Conservation (phyloP, 2,113 vertebrate genomes). For the Saimiri boliviensis region DNA sequence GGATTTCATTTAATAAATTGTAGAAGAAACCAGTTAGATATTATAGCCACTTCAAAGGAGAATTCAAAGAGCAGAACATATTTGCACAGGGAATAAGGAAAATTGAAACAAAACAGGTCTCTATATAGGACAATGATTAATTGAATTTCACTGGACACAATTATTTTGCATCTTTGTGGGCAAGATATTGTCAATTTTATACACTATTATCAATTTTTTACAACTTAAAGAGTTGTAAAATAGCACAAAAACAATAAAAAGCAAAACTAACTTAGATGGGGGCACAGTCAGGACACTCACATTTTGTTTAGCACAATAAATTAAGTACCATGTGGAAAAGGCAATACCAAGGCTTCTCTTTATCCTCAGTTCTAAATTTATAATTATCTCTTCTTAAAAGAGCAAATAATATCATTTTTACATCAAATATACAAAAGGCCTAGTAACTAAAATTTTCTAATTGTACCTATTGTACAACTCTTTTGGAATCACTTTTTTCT, state of each 20-base stretch:
- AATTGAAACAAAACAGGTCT: background rate
- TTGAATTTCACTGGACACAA: background rate
- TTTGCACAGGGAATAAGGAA: background rate
- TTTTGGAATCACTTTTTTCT: background rate
- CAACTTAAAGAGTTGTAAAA: background rate
- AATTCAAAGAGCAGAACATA: slow-evolving; percentile 10
- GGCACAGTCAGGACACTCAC: background rate
- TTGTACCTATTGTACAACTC: background rate
- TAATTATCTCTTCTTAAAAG: background rate
- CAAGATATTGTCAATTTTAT: background rate
- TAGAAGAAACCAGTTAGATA: background rate
- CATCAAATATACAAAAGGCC: background rate
- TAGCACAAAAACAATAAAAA: background rate
- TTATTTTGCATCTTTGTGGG: slow-evolving; percentile 5
- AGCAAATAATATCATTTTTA: background rate
- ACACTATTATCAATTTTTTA: background rate
- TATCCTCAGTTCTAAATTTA: background rate
- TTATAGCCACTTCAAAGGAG: background rate
- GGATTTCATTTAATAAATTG: background rate
- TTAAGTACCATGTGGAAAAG: background rate
- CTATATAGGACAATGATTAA: background rate
- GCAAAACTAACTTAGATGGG: background rate
- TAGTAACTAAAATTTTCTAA: background rate
- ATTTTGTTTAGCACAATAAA: background rate
- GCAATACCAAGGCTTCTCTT: background rate